Evolutionary conservation across 2,888 invertebrate genomes (phyloP).

Genomic region (Leptinotarsa juncta): DNA sequence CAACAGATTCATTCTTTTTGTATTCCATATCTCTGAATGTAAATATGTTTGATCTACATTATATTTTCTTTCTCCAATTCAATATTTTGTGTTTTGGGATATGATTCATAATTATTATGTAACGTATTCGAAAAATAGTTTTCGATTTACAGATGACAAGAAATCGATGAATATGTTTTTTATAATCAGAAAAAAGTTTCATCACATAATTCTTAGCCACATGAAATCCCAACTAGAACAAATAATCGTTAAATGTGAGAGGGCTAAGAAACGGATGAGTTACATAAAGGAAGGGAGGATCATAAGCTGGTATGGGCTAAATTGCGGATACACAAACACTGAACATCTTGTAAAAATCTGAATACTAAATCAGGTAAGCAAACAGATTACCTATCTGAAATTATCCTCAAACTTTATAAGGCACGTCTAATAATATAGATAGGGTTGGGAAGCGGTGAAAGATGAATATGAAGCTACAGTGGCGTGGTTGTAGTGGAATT

Average conservation of each 20-base stretch:
- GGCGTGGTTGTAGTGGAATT: background rate
- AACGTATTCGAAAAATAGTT: too few species aligned
- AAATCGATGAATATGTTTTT: too few species aligned
- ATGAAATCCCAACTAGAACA: background rate
- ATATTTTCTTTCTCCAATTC: too few species aligned
- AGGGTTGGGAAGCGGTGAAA: conserved; percentile 20
- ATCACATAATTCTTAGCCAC: background rate
- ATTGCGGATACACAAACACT: conserved; percentile 50
- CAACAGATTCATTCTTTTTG: too few species aligned
- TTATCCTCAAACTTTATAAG: conserved; percentile 46
- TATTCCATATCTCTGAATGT: too few species aligned
- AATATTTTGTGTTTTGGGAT: too few species aligned
- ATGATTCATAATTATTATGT: too few species aligned
- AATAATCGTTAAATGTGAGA: background rate
- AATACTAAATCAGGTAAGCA: conserved; percentile 56
- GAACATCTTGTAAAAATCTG: conserved; percentile 53
- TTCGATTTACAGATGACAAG: too few species aligned
- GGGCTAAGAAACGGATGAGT: conserved; percentile 29
- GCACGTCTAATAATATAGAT: conserved; percentile 37
- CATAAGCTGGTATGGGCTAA: conserved; percentile 46
- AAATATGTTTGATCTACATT: too few species aligned
- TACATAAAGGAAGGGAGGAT: conserved; percentile 47
- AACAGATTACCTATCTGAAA: conserved; percentile 54
- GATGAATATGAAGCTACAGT: background rate
- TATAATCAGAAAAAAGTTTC: too few species aligned